Conservation (phyloP, 2,888 invertebrate species). For the Nephrotoma guestfalica region DNA sequence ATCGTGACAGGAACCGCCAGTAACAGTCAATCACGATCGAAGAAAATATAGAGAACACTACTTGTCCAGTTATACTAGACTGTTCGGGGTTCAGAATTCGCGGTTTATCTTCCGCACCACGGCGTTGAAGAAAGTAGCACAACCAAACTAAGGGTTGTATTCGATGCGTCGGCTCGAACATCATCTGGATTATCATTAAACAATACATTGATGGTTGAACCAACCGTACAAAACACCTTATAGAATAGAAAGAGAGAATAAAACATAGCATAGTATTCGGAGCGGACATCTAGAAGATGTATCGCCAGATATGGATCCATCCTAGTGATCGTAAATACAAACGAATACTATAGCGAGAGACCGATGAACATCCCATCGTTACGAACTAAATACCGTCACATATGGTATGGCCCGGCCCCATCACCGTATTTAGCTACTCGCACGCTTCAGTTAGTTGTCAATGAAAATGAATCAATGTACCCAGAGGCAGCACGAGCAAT, state of each 20-base stretch:
- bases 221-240: no score
- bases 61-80: background rate
- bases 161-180: no score
- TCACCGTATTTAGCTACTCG: slow-evolving; percentile 14
- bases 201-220: no score
- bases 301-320: background rate
- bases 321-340: background rate
- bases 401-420: slow-evolving; percentile 7
- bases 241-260: no score
- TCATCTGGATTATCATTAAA: no score
- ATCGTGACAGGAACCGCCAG: background rate
- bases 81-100: background rate
- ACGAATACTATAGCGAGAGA: background rate
- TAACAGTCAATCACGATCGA: background rate
- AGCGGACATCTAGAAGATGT: slow-evolving; percentile 6
- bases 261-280: no score
- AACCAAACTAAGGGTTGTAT: no score
- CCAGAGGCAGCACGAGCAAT: background rate
- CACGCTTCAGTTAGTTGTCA: slow-evolving; percentile 12
- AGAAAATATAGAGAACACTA: background rate
- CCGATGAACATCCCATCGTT: no score
- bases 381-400: no score
- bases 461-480: background rate
- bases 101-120: background rate
- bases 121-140: background rate